These are phyloP conservation scores for Agriopis aurantiaria DNA, from an alignment of 2,888 invertebrate species.

Conservation along the genomic window DNA sequence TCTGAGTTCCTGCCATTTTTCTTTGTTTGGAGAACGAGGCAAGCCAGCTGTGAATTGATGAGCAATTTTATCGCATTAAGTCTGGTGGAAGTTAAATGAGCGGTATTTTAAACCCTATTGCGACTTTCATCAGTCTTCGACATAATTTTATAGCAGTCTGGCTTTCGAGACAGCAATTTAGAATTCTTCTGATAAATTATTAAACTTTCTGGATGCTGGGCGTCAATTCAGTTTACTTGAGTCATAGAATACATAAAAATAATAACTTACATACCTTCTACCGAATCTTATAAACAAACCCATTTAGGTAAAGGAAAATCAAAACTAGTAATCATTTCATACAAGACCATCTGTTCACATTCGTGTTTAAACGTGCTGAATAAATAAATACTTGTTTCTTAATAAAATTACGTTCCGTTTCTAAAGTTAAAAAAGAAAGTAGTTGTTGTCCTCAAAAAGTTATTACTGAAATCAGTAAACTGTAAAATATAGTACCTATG, in stretches of 20 bases:
- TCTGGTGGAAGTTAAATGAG: constrained; percentile 23
- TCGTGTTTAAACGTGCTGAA: too few species aligned
- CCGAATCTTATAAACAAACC: too few species aligned
- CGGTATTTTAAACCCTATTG: constrained; percentile 19
- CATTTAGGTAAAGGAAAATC: background rate
- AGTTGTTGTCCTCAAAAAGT: too few species aligned
- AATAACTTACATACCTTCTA: background rate
- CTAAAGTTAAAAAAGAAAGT: too few species aligned
- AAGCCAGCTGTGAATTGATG: constrained; percentile 24
- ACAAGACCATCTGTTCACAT: too few species aligned
- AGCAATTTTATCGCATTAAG: constrained; percentile 27
- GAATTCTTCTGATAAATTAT: constrained; percentile 23
- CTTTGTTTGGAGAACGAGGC: constrained; percentile 36
- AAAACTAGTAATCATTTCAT: background rate
- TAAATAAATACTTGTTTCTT: too few species aligned
- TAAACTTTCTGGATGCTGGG: constrained; percentile 15
- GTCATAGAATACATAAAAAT: background rate
- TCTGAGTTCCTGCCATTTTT: constrained; percentile 45
- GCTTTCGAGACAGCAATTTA: constrained; percentile 15
- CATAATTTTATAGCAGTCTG: constrained; percentile 24
- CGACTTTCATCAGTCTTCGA: constrained; percentile 18
- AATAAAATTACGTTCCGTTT: too few species aligned
- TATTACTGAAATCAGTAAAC: too few species aligned
- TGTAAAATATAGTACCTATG: too few species aligned
- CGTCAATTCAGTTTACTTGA: constrained; percentile 16